Evolutionary conservation across 2,888 invertebrate species (phyloP), one percentile per base, ranked within the genome.

Genomic region (Eristalis tenax): DNA sequence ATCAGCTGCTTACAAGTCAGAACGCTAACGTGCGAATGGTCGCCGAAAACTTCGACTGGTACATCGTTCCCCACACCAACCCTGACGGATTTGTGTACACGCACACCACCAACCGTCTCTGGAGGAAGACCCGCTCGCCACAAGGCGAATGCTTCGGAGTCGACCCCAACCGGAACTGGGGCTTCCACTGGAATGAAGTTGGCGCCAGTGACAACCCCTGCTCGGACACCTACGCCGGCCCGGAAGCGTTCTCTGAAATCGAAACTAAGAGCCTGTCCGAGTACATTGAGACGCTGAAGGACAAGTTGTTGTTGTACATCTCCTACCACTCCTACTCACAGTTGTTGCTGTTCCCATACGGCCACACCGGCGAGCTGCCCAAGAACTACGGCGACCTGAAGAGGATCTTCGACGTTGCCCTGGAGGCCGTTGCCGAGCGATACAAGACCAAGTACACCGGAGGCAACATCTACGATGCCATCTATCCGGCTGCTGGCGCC

Each of bases 91-190:
- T 95, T 90, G 95, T 94, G 57, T 96, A 94, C 90, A 94, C 96
- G 0, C 95, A 96, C 90, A 94, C 94, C 90, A 83, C 70, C 50
- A 95, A 94, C 56, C 94, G 96, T 61, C 88, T 95, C 87, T 96
- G 96, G 96, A 91, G 95, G 18, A 96, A 96, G 90, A 96, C 95
- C 3, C 93, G 96, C 40, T 93, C 93, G 77, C 94, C 93, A 0
- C 94, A 94, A 50, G 94, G 92, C 10, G 74, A 78, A 15, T 95
- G 96, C 89, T 91, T 92, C 80, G 97, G 97, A 6, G 95, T 95
- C 0, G 97, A 97, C 92, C 95, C 96, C 0, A 97, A 97, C 91
- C 94, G 97, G 82, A 97, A 97, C 91, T 97, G 96, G 95, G 95
- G 94, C 85, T 95, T 94, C 90, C 94, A 95, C 88, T 96, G 96